These are phyloP conservation scores for Adoxophyes honmai DNA, from an alignment of 1,140 invertebrate species.

Conservation along the genomic window DNA sequence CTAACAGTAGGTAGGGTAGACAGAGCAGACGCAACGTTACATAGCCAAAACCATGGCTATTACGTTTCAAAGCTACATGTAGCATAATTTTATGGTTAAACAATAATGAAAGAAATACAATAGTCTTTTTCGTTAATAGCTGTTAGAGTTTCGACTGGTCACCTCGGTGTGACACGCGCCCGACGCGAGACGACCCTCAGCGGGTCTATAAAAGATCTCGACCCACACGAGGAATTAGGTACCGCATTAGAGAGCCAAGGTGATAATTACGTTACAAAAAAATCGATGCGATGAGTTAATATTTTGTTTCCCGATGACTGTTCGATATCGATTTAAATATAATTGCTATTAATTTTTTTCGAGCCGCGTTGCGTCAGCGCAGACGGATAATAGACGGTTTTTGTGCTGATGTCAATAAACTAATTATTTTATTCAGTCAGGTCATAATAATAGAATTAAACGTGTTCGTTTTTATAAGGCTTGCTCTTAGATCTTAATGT, in stretches of 20 bases:
- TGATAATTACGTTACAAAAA: conserved; percentile 74
- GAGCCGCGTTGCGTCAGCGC: conserved; percentile 8
- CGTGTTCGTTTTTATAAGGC: not conserved
- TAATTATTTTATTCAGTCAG: conserved; percentile 12
- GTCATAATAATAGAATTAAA: not conserved
- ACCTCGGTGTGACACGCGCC: conserved; percentile 41
- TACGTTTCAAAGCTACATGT: no score
- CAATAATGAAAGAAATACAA: no score
- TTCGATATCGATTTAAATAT: conserved; percentile 40
- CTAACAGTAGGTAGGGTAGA: no score
- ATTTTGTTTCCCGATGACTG: conserved; percentile 55
- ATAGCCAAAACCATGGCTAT: no score
- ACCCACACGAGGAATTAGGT: conserved; percentile 71
- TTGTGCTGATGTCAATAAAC: conserved; percentile 19
- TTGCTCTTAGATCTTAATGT: no score
- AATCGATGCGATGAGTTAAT: conserved; percentile 62
- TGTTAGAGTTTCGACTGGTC: not conserved
- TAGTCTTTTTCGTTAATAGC: no score
- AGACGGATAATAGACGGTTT: conserved; percentile 20
- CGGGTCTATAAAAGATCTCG: conserved; percentile 62
- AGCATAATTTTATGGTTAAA: no score
- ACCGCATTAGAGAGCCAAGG: conserved; percentile 67
- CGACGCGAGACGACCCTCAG: conserved; percentile 19
- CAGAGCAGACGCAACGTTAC: no score
- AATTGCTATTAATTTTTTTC: conserved; percentile 23